These are phyloP conservation scores for Agonopterix alstromeriana DNA, from an alignment of 2,888 invertebrate genomes.

Conservation along the genomic window DNA sequence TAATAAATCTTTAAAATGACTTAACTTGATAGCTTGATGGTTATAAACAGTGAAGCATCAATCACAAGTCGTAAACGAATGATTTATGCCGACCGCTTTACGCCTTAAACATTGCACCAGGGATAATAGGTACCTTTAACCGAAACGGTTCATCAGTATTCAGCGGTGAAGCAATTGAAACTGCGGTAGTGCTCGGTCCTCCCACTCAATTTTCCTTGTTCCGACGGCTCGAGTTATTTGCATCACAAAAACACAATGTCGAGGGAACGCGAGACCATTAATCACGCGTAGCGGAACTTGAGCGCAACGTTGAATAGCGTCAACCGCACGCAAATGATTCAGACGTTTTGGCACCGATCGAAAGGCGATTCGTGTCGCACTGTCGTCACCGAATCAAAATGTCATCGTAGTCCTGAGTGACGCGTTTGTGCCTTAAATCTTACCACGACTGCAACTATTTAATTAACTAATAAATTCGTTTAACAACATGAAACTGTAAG, in stretches of 20 bases:
- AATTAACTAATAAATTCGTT: no score
- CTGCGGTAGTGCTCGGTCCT: slow-evolving; percentile 66
- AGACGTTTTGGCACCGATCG: slow-evolving; percentile 55
- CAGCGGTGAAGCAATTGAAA: slow-evolving; percentile 72
- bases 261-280: slow-evolving; percentile 70
- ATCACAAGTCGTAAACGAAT: neutral
- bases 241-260: slow-evolving; percentile 76
- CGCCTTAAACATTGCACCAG: slow-evolving; percentile 34
- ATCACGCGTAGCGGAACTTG: slow-evolving; percentile 67
- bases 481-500: no score
- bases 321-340: slow-evolving; percentile 69
- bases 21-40: no score
- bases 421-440: no score
- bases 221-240: slow-evolving; percentile 74
- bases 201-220: slow-evolving; percentile 74
- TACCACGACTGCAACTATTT: no score
- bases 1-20: no score
- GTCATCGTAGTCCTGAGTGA: neutral
- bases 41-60: no score
- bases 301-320: slow-evolving; percentile 60
- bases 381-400: slow-evolving; percentile 3
- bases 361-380: slow-evolving; percentile 27
- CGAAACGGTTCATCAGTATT: slow-evolving; percentile 71
- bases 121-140: slow-evolving; percentile 59
- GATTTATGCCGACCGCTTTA: slow-evolving; percentile 31